Base-by-base conservation (phyloP, 2,888 invertebrate species). In the Myopa testacea region DNA sequence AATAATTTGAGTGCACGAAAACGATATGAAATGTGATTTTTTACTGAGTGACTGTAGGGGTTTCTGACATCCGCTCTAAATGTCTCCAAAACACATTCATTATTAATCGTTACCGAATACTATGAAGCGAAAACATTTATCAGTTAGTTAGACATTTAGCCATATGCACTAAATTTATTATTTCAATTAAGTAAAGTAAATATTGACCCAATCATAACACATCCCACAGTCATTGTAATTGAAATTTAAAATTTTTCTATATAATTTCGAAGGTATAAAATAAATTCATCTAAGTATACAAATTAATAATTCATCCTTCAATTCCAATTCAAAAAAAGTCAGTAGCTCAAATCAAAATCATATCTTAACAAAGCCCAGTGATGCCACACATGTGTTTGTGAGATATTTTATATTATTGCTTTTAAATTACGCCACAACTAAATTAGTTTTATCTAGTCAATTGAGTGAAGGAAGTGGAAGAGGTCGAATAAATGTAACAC, bases 401-500 rank as follows among this genome's bases (percentile, higher is more conserved):
- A 52, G 34, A 52, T 34, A 70, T 71, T 75, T 69, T 69, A 26
- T 4, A 14, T 70, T 26, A 55, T 16, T 38, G 52, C 60, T 37
- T 45, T 45, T 37, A 55, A 38, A 63, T 45, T 45, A 65, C 50
- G 74, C 63, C 74, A 74, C 67, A 67, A 38, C 34, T 60, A 60
- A 75, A 75, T 75, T 75, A 68, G 75, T 68, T 75, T 84, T 84
- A 84, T 83, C 84, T 85, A 85, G 83, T 85, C 85, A 85, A 85
- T 85, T 85, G 84, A 83, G 81, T 82, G 83, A 82, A 79, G 65
- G 5, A 65, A 14, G 34, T 14, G 10, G 65, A 38, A 38, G 37
- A n/a, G 65, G 38, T 34, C 7, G 16, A 34, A 16, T 14, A 14
- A 34, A 14, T 14, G 62, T 19, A 34, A 65, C 38, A 65, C 38